A percentile compares a stretch with the other conserved stretches of the same genome.
These are phyloP conservation scores for Dasyornis broadbenti DNA, from an alignment of 2,113 vertebrate species.

Conservation along the genomic window DNA sequence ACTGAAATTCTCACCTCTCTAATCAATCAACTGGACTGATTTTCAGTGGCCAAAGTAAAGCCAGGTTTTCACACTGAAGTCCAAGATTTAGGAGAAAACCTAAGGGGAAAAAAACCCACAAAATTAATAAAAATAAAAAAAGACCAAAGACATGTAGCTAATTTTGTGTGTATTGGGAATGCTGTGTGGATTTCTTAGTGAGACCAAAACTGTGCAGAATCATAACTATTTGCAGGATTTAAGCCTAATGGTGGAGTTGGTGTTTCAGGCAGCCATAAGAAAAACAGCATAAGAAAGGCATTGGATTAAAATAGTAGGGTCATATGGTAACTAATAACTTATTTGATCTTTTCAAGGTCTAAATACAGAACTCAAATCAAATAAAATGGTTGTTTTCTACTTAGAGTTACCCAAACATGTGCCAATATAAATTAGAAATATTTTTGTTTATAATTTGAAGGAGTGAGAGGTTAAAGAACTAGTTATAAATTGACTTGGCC, in stretches of 20 bases:
- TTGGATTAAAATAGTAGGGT: neutral
- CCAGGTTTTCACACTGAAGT: neutral
- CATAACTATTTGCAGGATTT: neutral
- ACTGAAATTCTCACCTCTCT: neutral
- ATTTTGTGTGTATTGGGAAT: neutral
- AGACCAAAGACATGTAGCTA: neutral
- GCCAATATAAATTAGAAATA: neutral
- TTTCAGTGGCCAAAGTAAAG: neutral
- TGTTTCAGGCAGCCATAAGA: neutral
- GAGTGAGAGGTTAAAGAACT: neutral
- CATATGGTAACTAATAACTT: neutral
- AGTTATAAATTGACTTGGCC: neutral
- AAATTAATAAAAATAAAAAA: neutral
- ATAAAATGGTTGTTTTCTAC: neutral
- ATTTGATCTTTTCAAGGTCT: neutral
- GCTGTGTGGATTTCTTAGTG: neutral
- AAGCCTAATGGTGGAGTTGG: neutral
- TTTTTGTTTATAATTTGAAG: neutral
- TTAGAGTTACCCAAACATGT: neutral
- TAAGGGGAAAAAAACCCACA: neutral
- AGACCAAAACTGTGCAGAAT: neutral
- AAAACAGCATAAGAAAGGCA: neutral
- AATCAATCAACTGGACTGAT: neutral
- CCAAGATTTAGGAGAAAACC: neutral
- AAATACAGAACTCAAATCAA: neutral